Evolutionary conservation across 1,140 invertebrate genomes (phyloP).

Genomic region (Drosophila obscura): DNA sequence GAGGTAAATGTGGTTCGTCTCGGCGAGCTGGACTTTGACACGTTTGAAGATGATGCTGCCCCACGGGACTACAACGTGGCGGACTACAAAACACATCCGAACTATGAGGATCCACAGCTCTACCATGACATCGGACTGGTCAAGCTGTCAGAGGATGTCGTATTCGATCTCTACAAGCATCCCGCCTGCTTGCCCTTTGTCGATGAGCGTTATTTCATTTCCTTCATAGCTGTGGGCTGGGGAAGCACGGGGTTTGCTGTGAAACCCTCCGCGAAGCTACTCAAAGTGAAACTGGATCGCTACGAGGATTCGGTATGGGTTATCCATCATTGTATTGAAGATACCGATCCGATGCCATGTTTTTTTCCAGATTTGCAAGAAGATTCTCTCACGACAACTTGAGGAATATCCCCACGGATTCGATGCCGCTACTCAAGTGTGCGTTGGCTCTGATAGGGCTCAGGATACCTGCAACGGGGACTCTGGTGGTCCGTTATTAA

Average conservation of each 20-base stretch:
- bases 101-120: slow-evolving; percentile 48
- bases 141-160: slow-evolving; percentile 46
- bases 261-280: slow-evolving; percentile 71
- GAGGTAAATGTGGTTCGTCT: slow-evolving; percentile 70
- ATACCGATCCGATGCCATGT: background rate
- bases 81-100: slow-evolving; percentile 51
- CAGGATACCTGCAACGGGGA: slow-evolving; percentile 84
- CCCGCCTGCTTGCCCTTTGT: slow-evolving; percentile 73
- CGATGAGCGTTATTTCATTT: slow-evolving; percentile 27
- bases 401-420: slow-evolving; percentile 84
- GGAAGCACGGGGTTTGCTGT: slow-evolving; percentile 48
- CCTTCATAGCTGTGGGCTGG: slow-evolving; percentile 72
- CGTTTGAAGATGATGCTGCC: slow-evolving; percentile 56
- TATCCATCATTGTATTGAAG: slow-evolving; percentile 25
- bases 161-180: slow-evolving; percentile 70
- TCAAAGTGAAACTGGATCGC: slow-evolving; percentile 84
- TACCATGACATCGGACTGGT: slow-evolving; percentile 78
- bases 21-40: slow-evolving; percentile 69
- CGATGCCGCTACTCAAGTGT: slow-evolving; percentile 85
- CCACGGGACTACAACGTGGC: slow-evolving; percentile 62
- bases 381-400: slow-evolving; percentile 25
- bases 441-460: slow-evolving; percentile 86
- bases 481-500: slow-evolving; percentile 73
- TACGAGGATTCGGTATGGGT: slow-evolving; percentile 44
- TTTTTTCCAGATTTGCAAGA: slow-evolving; percentile 66